Evolutionary conservation across 2,888 invertebrate species (phyloP).

Genomic region (Carcina quercana): DNA sequence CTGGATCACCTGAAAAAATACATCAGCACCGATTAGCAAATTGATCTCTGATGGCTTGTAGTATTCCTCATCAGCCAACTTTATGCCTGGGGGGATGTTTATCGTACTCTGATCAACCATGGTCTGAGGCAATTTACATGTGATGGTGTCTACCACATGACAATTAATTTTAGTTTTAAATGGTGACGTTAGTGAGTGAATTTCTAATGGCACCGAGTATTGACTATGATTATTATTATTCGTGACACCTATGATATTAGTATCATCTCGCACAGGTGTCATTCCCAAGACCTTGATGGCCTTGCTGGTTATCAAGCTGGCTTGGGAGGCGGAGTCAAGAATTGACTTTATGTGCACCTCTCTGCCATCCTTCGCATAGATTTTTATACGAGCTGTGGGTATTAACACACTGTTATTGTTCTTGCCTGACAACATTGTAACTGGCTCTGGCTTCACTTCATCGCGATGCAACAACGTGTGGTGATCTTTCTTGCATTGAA

Average conservation of each 20-base stretch:
- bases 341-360: conserved; percentile 8
- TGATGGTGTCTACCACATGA: conserved; percentile 13
- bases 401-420: conserved; percentile 4
- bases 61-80: conserved; percentile 10
- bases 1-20: conserved; percentile 13
- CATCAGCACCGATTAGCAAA: conserved; percentile 12
- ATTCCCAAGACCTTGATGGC: conserved; percentile 3
- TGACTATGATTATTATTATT: conserved; percentile 1
- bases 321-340: conserved; percentile 10
- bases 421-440: conserved; percentile 1
- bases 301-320: conserved; percentile 2
- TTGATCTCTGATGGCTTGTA: conserved; percentile 9
- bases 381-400: conserved; percentile 7
- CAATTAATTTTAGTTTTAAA: conserved; percentile 5
- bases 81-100: conserved; percentile 5
- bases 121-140: conserved; percentile 10
- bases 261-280: background rate
- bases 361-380: conserved; percentile 2
- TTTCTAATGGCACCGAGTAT: conserved; percentile 6
- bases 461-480: conserved; percentile 11
- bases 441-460: background rate
- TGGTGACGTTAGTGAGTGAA: conserved; percentile 6
- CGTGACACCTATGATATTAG: conserved; percentile 3
- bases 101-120: conserved; percentile 3
- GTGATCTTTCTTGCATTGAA: conserved; percentile 10